Base-by-base conservation (phyloP, 2,113 vertebrate genomes). In the Tinamus guttatus region DNA sequence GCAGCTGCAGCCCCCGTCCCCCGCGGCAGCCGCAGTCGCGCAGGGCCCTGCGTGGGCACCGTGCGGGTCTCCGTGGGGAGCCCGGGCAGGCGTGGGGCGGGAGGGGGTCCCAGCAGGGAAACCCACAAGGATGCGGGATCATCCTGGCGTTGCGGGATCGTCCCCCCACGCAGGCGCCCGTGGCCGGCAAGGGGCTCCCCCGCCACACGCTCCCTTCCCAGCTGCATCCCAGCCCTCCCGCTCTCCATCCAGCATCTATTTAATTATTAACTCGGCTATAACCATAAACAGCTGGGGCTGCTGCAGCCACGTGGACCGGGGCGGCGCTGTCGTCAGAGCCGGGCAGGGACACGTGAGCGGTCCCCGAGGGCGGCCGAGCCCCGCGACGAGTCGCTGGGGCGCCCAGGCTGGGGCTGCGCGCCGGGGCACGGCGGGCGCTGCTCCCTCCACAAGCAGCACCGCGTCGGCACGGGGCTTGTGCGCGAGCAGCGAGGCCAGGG, bases 231-330 rank as follows among this genome's bases (percentile, higher is more conserved):
- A 83, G 91, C 79, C 93, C 92, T 94, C 94, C 90, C 96, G 93
- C 90, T 94, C 91, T 95, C 93, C 85, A 96, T 95, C 94, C 94
- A 97, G 92, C 92, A 93, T 96, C 94, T 97, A 89, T 97, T 97
- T 96, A 97, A 97, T 97, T 97, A 96, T 97, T 97, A 96, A 97
- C 96, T 96, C 85, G 4, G 76, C 93, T 94, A 91, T 94, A 96
- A 96, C 94, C 96, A 96, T 96, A 97, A 96, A 95, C 95, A 96
- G 92, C 96, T 96, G 95, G 95, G 95, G 82, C 94, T 94, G 96
- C 92, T 93, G 94, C 82, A 96, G 94, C 96, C 95, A 94, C 88
- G 88, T 97, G 95, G 94, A 95, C 85, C 83, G 74, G 96, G 94
- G 95, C 95, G 81, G 94, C 0, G 6, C 93, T 96, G 96, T 91